These are phyloP conservation scores for Melanotaenia nigrans DNA, from an alignment of 2,797 vertebrate species.

Conservation along the genomic window DNA sequence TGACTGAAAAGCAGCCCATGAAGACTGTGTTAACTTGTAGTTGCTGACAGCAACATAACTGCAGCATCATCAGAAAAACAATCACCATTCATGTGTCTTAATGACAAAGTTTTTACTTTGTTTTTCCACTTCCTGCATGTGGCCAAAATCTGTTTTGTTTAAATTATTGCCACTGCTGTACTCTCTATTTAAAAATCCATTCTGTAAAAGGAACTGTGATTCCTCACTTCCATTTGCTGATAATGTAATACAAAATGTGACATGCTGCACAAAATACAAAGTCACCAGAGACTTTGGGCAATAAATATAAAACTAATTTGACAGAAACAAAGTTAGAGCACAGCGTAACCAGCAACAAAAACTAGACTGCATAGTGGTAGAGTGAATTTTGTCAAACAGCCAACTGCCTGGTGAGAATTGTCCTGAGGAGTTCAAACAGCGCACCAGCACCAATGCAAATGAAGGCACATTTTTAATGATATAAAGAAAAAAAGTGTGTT, in stretches of 20 bases:
- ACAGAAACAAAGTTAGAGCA: slow-evolving; percentile 39
- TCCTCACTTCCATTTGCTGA: not conserved
- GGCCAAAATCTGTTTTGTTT: not conserved
- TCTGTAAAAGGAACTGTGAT: not conserved
- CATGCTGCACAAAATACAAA: slow-evolving; percentile 18
- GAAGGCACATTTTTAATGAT: slow-evolving; percentile 33
- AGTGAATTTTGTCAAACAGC: slow-evolving; percentile 34
- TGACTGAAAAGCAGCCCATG: too few relatives aligned
- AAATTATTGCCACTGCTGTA: not conserved
- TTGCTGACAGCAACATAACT: too few relatives aligned
- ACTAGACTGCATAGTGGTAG: slow-evolving; percentile 13
- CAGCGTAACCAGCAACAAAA: slow-evolving; percentile 33
- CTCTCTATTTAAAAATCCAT: not conserved
- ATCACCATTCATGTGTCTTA: too few relatives aligned
- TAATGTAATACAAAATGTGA: not conserved
- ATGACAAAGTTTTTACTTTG: too few relatives aligned
- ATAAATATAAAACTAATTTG: slow-evolving; percentile 1
- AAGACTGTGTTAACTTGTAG: too few relatives aligned
- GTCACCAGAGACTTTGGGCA: not conserved
- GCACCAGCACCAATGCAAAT: slow-evolving; percentile 18
- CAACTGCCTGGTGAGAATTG: not conserved
- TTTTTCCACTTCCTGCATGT: too few relatives aligned
- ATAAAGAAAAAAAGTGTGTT: slow-evolving; percentile 14
- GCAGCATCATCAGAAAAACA: too few relatives aligned
- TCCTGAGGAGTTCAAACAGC: slow-evolving; percentile 23